phyloP scores from a whole-genome alignment of 1,140 invertebrate genomes.

The Ceratosolen solmsi region DNA sequence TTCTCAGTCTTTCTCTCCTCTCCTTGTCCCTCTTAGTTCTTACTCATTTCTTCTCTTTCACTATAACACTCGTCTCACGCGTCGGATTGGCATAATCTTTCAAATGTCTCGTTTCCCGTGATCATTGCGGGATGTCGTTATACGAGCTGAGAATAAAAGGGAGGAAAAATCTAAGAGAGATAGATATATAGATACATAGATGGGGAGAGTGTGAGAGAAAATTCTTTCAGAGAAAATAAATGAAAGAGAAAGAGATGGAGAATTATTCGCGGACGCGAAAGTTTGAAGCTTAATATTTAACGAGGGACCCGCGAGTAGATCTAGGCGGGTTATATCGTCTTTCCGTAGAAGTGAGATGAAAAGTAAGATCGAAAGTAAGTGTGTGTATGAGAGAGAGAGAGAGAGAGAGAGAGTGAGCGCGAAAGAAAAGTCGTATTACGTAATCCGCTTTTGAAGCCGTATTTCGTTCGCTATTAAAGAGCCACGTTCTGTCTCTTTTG shows the following conservation, averaged over 20 bases:
- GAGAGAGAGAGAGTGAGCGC: conserved; percentile 22
- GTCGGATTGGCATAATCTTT: conserved; percentile 70
- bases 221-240: neutral
- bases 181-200: conserved; percentile 6
- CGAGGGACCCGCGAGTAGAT: conserved; percentile 55
- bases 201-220: neutral
- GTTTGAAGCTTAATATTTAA: conserved; percentile 72
- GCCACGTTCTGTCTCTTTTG: conserved; percentile 40
- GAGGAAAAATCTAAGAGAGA: conserved; percentile 32
- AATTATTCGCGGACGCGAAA: conserved; percentile 35
- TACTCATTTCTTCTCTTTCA: neutral
- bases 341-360: conserved; percentile 39
- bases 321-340: conserved; percentile 34
- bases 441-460: conserved; percentile 71
- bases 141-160: conserved; percentile 51
- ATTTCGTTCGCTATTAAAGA: conserved; percentile 69
- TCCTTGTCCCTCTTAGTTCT: neutral
- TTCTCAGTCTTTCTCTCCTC: neutral
- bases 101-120: conserved; percentile 70
- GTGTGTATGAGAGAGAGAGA: conserved; percentile 2
- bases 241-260: conserved; percentile 48
- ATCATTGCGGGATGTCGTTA: conserved; percentile 66
- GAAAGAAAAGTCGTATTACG: conserved; percentile 65
- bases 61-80: conserved; percentile 19
- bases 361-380: neutral